These are phyloP conservation scores for Corvus cornix DNA, from an alignment of 2,113 vertebrate genomes.

Conservation along the genomic window DNA sequence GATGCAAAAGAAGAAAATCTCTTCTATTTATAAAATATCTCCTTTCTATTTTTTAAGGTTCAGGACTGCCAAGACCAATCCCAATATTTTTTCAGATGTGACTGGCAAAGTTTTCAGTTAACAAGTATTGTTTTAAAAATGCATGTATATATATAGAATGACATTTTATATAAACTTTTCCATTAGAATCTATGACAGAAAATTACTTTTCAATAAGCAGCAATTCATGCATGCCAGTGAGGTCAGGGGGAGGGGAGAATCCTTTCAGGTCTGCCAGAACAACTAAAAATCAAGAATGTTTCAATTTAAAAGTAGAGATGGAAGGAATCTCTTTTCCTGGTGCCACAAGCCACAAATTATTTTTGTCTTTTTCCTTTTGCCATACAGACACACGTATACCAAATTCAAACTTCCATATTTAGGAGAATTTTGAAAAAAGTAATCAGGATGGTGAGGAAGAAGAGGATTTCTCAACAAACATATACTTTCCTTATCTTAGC, in stretches of 20 bases:
- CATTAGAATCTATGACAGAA: slow-evolving; percentile 48
- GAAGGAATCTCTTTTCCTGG: slow-evolving; percentile 11
- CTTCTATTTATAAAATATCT: not conserved
- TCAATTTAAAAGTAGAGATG: slow-evolving; percentile 18
- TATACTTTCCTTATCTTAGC: not conserved
- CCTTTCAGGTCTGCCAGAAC: slow-evolving; percentile 44
- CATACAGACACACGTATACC: not conserved
- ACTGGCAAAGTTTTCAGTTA: slow-evolving; percentile 19
- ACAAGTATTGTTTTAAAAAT: not conserved
- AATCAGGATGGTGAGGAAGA: not conserved
- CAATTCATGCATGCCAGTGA: not conserved
- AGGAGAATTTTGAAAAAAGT: not conserved
- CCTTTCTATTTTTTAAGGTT: not conserved
- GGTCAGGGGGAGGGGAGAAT: slow-evolving; percentile 43
- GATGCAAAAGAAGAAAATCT: not conserved
- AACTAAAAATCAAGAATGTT: slow-evolving; percentile 44
- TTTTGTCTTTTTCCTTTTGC: not conserved
- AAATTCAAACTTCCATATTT: not conserved
- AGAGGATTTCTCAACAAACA: not conserved
- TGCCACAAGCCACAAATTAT: not conserved
- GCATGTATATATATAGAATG: not conserved
- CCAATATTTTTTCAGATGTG: slow-evolving; percentile 7
- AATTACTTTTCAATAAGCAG: slow-evolving; percentile 63
- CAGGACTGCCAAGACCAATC: not conserved
- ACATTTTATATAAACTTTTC: slow-evolving; percentile 45